phyloP scores from a whole-genome alignment of 2,888 invertebrate genomes.

The Sinelater perroti region DNA sequence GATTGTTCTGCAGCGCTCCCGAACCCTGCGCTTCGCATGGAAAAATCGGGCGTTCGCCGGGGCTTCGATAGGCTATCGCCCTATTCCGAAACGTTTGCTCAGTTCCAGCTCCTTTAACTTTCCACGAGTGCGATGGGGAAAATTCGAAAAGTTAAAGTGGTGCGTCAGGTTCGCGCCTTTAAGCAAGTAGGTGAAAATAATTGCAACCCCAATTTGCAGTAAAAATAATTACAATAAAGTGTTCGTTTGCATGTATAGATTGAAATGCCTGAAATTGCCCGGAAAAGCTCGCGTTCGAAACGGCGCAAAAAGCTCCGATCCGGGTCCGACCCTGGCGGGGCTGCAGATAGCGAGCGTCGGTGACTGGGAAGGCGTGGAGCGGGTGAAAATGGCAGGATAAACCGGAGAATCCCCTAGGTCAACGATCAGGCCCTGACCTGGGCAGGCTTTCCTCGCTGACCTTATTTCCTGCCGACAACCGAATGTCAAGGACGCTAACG shows the following conservation, averaged over 20 bases:
- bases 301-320: background rate
- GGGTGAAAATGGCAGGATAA: constrained; percentile 55
- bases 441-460: constrained; percentile 56
- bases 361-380: constrained; percentile 47
- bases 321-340: constrained; percentile 36
- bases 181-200: too few species aligned
- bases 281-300: background rate
- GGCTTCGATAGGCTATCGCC: too few species aligned
- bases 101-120: too few species aligned
- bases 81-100: too few species aligned
- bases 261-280: too few species aligned
- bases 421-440: constrained; percentile 59
- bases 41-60: too few species aligned
- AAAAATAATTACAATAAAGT: too few species aligned
- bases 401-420: constrained; percentile 58
- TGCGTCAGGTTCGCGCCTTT: too few species aligned
- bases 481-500: constrained; percentile 44
- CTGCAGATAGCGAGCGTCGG: constrained; percentile 39
- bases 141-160: too few species aligned
- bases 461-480: constrained; percentile 46
- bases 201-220: too few species aligned
- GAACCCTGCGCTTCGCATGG: background rate
- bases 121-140: too few species aligned
- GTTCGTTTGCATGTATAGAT: too few species aligned
- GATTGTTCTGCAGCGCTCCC: constrained; percentile 3